Base-by-base conservation (phyloP, 2,888 invertebrate genomes). In the Tridacna gigas region DNA sequence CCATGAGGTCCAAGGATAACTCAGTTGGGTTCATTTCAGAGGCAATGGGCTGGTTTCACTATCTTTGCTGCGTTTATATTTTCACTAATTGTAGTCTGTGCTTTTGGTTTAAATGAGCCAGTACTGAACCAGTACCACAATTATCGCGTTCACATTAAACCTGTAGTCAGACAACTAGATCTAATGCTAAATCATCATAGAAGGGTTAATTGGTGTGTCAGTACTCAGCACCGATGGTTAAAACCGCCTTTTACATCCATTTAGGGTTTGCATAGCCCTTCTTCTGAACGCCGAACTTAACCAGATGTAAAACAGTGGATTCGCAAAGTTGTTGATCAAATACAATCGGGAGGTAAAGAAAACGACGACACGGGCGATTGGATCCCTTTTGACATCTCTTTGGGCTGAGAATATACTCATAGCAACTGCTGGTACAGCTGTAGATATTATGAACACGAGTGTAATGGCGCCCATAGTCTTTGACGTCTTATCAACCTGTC, bases 231-330 rank as follows among this genome's bases (percentile, higher is more conserved):
- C 37, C 37, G 7, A 37, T 37, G 37, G 37, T 37, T 37, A 37
- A 37, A 37, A 37, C 37, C 37, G 37, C 15, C 65, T 65, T 20
- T 28, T 65, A 65, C 65, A 65, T 12, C 18, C 25, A 28, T 20
- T 26, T 1, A 65, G 20, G 0, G 65, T 22, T 25, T 65, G 18
- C 11, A 28, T 18, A 7, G 28, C 26, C 12, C 28, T 65, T 65
- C 26, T 65, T 15, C 65, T 20, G 26, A 65, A 65, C 12, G 7
- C 65, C 15, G 65, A 65, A 22, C 65, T 65, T 28, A 65, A 28
- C 65, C 65, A 65, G 25, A 65, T 65, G 26, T 65, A 65, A 28
- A 65, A 65, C 25, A 65, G 25, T 2, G 65, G 65, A 28, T 65
- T 65, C 11, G 25, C 25, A 28, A 65, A 65, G 26, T 65, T 65